Evolutionary conservation across 2,888 invertebrate species (phyloP).

Genomic region (Drosophila glabriapex): DNA sequence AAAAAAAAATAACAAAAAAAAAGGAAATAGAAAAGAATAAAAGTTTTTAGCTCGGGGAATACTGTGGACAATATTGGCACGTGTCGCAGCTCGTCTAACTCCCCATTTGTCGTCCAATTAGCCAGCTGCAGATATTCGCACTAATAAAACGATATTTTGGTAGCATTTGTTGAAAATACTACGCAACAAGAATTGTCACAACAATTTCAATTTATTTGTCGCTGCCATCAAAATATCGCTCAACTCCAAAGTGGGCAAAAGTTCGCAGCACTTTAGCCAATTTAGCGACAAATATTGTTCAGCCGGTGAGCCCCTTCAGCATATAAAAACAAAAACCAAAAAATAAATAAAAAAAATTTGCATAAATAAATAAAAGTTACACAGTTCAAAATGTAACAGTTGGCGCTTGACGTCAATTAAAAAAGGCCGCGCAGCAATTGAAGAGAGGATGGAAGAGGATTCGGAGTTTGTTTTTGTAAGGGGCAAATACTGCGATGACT

Average conservation of each 20-base stretch:
- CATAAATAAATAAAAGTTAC: constrained; percentile 79
- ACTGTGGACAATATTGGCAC: constrained; percentile 44
- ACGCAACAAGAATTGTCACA: constrained; percentile 64
- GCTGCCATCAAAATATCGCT: constrained; percentile 49
- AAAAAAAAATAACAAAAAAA: not conserved
- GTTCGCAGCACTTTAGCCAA: constrained; percentile 64
- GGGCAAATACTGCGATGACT: constrained; percentile 13
- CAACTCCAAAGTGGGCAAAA: constrained; percentile 42
- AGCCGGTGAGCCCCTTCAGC: not conserved
- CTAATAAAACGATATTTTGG: constrained; percentile 36
- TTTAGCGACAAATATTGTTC: constrained; percentile 69
- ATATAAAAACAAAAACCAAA: not conserved
- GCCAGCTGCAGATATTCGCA: constrained; percentile 24
- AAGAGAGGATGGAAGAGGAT: constrained; percentile 9
- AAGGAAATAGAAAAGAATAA: not conserved
- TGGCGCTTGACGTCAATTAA: constrained; percentile 76
- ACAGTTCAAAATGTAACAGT: constrained; percentile 68
- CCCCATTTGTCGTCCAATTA: constrained; percentile 52
- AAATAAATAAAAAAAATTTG: constrained; percentile 57
- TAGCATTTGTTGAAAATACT: constrained; percentile 35
- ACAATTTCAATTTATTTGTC: constrained; percentile 69
- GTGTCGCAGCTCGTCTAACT: constrained; percentile 25
- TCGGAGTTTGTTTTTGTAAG: constrained; percentile 28
- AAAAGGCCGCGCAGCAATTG: constrained; percentile 29
- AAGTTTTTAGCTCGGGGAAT: constrained; percentile 32